These are phyloP conservation scores for Sipha flava DNA, from an alignment of 1,140 invertebrate genomes.

Conservation along the genomic window DNA sequence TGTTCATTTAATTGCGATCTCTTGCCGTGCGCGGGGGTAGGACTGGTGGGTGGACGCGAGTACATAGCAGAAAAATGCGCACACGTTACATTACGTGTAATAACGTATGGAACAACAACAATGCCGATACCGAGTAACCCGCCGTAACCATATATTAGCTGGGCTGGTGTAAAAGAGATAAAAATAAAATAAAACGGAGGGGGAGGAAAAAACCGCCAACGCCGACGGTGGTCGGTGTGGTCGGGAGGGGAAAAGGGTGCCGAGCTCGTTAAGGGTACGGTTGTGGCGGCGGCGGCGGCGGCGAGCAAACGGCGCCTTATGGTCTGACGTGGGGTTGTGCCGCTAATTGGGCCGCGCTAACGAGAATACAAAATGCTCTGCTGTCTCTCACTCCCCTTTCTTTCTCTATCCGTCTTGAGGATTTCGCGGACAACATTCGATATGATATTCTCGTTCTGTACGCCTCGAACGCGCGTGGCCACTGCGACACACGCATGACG, in stretches of 20 bases:
- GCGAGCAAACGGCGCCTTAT: slow-evolving; percentile 19
- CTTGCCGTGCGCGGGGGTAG: no score
- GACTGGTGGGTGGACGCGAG: no score
- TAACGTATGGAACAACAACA: neutral
- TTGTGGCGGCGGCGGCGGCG: neutral
- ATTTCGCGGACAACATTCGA: no score
- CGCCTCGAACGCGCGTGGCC: neutral
- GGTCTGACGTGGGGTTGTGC: slow-evolving; percentile 13
- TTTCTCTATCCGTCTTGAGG: neutral
- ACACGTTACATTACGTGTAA: neutral
- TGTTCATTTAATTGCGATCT: neutral
- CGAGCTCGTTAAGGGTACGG: slow-evolving; percentile 23
- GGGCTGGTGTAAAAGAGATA: neutral
- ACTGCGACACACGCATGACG: no score
- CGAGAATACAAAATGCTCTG: slow-evolving; percentile 20
- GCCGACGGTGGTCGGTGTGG: neutral
- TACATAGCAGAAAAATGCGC: no score
- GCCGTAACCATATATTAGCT: neutral
- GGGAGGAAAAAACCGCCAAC: neutral
- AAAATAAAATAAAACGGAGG: neutral
- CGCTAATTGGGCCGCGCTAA: slow-evolving; percentile 27
- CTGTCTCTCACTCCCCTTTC: neutral
- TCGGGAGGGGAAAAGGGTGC: neutral
- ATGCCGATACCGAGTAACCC: neutral
- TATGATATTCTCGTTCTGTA: neutral